Evolutionary conservation across 2,113 vertebrate species (phyloP).

Genomic region (Odontophorus gujanensis): DNA sequence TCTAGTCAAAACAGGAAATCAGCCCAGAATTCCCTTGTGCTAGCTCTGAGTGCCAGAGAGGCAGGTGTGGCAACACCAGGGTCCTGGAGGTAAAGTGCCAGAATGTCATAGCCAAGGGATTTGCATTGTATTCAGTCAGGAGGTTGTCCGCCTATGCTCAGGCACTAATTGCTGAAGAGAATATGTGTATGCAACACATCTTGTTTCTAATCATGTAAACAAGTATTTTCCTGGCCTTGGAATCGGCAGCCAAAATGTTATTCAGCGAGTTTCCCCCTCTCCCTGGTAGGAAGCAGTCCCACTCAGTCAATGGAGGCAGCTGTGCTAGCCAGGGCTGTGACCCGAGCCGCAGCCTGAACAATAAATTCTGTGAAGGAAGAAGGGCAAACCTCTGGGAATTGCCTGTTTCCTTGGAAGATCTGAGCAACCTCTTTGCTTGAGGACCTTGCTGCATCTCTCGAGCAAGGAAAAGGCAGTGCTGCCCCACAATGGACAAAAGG

Average conservation of each 20-base stretch:
- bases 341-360: background rate
- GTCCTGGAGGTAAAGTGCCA: background rate
- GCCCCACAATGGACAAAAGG: slow-evolving; percentile 52
- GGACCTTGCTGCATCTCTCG: background rate
- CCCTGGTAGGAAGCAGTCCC: background rate
- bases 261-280: background rate
- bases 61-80: background rate
- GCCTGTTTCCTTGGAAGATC: background rate
- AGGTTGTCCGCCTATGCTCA: background rate
- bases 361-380: background rate
- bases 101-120: background rate
- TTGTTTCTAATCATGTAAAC: background rate
- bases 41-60: background rate
- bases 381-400: background rate
- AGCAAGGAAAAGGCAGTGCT: slow-evolving; percentile 40
- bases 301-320: accelerated
- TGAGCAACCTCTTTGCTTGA: background rate
- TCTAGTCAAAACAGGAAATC: background rate
- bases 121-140: background rate
- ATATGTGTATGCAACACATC: background rate
- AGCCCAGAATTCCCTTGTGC: background rate
- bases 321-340: accelerated
- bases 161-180: background rate
- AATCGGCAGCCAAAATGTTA: background rate
- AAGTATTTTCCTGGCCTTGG: slow-evolving; percentile 10